A percentile compares a stretch with the other conserved stretches of the same genome.
These are phyloP conservation scores for Gymnopithys bicolor DNA, from an alignment of 2,797 vertebrate species.

Conservation along the genomic window DNA sequence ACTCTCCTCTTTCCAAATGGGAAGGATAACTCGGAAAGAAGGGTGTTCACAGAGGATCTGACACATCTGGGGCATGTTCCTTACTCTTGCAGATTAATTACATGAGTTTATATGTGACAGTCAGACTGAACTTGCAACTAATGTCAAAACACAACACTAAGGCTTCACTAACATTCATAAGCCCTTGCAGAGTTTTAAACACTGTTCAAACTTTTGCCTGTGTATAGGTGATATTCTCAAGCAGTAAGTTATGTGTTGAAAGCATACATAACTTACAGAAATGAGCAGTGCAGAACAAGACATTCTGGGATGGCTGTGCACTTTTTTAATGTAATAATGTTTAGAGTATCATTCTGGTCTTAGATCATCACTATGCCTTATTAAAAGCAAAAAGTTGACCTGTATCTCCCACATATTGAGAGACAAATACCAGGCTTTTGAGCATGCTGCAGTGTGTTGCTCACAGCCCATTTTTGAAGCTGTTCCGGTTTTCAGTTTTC, in stretches of 20 bases:
- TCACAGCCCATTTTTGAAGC: background rate
- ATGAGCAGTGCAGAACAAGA: background rate
- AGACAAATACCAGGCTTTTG: background rate
- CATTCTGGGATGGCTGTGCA: background rate
- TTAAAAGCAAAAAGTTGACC: background rate
- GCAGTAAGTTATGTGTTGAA: fast-evolving
- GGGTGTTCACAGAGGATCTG: background rate
- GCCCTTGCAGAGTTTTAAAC: background rate
- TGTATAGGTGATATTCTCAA: background rate
- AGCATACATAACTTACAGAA: background rate
- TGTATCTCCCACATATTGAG: background rate
- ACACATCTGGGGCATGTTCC: background rate
- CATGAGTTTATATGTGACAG: background rate
- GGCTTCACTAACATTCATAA: background rate
- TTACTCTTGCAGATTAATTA: background rate
- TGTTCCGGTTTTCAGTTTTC: background rate
- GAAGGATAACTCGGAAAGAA: background rate
- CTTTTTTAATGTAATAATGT: background rate
- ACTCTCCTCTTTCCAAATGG: background rate
- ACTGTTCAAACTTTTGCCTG: background rate
- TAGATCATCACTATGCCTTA: background rate
- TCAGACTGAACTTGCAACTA: background rate
- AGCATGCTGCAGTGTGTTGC: background rate
- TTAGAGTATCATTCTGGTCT: background rate
- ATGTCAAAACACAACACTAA: background rate